Evolutionary conservation across 2,113 vertebrate genomes (phyloP), one percentile per base, ranked within the genome.

Genomic region (Struthio camelus): DNA sequence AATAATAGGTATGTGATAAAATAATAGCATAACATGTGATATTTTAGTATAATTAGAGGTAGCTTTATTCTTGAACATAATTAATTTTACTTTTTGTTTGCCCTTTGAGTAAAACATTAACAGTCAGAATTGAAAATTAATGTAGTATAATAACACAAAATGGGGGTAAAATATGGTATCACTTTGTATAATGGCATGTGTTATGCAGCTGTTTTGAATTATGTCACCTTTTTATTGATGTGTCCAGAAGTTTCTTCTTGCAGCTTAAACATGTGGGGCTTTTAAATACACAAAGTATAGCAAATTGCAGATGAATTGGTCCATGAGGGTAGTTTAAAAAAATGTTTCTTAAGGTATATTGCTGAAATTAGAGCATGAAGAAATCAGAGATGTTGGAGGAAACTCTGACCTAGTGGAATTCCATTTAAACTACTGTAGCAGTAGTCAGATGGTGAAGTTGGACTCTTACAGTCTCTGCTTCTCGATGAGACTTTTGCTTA

Each of bases 261-360:
- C 94, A 97, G 94, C 90, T 97, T 96, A 97, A 89, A 97, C 97
- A 98, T 93, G 94, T 96, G 94, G 96, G 95, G 82, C 89, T 97
- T 97, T 97, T 95, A 98, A 98, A 93, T 24, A 87, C 97, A 90
- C 85, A 92, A 97, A 97, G 96, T 98, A 97, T 92, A 98, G 97
- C 97, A 98, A 98, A 98, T 98, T 98, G 93, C 86, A 98, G 96
- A 98, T 97, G 95, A 98, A 98, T 98, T 97, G 97, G 94, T 98
- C 97, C 91, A 54, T 42, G n/a, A 94, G 97, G 95, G 95, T 95
- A 50, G 77, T 87, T 80, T 92, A 46, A 7, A 86, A 90, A 97
- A 95, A 94, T 46, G 61, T 88, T 95, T 97, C 86, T 59, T 89
- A 97, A 97, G 94, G 92, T 93, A 84, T 95, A 94, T 71, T 95